Base-by-base conservation (phyloP, 37 sponge, comb jelly and placozoan species). In the Theonella swinhoei region DNA sequence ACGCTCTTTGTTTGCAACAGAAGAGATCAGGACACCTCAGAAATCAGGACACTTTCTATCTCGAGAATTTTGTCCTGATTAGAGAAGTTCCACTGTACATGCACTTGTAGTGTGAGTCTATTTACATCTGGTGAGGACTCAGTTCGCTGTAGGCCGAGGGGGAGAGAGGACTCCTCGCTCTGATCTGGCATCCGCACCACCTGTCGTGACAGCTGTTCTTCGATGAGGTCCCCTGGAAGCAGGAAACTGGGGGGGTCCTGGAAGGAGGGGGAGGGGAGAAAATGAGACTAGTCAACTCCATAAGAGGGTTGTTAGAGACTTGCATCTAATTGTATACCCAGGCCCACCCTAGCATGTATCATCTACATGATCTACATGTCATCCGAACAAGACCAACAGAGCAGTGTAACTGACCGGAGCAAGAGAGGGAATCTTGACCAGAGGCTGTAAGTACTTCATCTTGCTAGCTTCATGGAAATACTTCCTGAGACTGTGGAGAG, bases 381-480 rank as follows among this genome's bases (percentile, higher is more conserved):
- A n/a, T n/a, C n/a, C n/a, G n/a, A n/a, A n/a, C 19, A 70, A 39
- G 14, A 72, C 32, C 42, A 82, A 71, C 4, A 4, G 24, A 70
- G 83, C 64, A 34, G 35, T 3, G 25, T 39, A 58, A 76, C 80
- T 71, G 14, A 94, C 96, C 42, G 91, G 88, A 24, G 43, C 66
- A 3, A 95, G 81, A 17, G 72, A 36, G n/a, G 96, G 96, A 3
- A 95, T 83, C 31, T 88, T 67, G 22, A 93, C 94, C 34, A 95
- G 80, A 24, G 79, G 30, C 74, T 93, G 77, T 42, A 95, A 64
- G 68, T 95, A 95, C 39, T 80, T 79, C 82, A 90, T 82, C 60
- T 90, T 95, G 42, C 79, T 64, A 32, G 91, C 91, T 36, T 93
- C 87, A 42, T 68, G 64, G 71, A 85, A 93, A 39, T 93, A 93